A percentile compares a stretch with the other conserved stretches of the same genome.
phyloP scores from a whole-genome alignment of 2,888 invertebrate genomes.

The Sarcophaga subvicina region DNA sequence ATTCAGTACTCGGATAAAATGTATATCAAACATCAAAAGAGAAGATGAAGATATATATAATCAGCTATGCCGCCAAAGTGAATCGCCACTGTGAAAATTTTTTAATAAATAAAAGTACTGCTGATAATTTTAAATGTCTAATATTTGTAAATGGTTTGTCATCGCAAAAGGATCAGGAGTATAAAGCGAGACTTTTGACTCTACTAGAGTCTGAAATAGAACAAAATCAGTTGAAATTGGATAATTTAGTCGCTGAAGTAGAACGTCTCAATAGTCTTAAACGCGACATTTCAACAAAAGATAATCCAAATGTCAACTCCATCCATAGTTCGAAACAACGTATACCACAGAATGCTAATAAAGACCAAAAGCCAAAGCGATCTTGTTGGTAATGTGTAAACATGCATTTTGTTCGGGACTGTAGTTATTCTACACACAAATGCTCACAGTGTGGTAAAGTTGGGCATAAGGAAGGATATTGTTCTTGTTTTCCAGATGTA shows the following conservation, averaged over 20 bases:
- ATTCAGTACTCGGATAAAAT: too few relatives aligned
- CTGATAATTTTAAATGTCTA: too few relatives aligned
- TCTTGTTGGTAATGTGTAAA: not conserved
- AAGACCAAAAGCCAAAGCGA: not conserved
- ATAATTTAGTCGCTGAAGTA: too few relatives aligned
- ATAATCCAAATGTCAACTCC: not conserved
- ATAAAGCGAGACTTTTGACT: too few relatives aligned
- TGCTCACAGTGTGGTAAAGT: not conserved
- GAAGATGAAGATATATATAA: conserved; percentile 25
- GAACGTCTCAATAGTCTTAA: too few relatives aligned
- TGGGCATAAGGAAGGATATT: conserved; percentile 32
- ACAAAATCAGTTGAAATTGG: too few relatives aligned
- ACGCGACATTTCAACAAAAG: too few relatives aligned
- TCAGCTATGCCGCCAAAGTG: not conserved
- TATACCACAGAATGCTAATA: not conserved
- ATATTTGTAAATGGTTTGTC: too few relatives aligned
- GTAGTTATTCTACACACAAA: conserved; percentile 16
- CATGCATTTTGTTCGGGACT: conserved; percentile 16
- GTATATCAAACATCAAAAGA: not conserved
- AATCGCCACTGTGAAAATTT: too few relatives aligned
- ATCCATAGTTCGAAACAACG: not conserved
- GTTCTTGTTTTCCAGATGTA: not conserved
- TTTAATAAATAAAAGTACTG: too few relatives aligned
- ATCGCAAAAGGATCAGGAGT: too few relatives aligned
- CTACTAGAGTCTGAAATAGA: too few relatives aligned